Evolutionary conservation across 2,797 vertebrate genomes (phyloP), one percentile per base, ranked within the genome.

Genomic region (Clarias fuscus): DNA sequence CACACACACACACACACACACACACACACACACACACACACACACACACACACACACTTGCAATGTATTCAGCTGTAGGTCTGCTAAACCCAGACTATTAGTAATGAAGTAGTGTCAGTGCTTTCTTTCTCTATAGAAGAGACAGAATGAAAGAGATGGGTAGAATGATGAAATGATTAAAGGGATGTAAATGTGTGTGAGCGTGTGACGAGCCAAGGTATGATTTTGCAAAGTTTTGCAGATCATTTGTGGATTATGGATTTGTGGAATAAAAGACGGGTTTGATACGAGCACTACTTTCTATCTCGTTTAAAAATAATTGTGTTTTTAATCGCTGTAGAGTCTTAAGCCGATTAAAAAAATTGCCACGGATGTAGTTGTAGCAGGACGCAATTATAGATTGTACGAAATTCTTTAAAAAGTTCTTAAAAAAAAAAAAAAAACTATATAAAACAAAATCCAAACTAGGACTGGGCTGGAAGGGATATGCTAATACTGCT

Each of bases 1-100:
- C 81, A 82, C 62, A 67, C n/a, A 33, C 61, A 56, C 81, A 82
- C 62, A 67, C n/a, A 33, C 61, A 56, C 81, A 82, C 62, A 67
- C n/a, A 33, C 61, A 56, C 81, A 82, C 62, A 67, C n/a, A 33
- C 61, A 56, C 81, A 82, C 62, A 67, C n/a, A 33, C 61, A n/a
- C n/a, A n/a, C 33, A 43, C 4, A 40, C 81, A 33, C 33, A 56
- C 81, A 82, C 62, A 67, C n/a, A 33, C 61, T 65, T 17, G 43
- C n/a, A 14, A 22, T 70, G n/a, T 81, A 62, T 59, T 71, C n/a
- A 64, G 77, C 80, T 76, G 62, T 43, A 86, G 27, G 68, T 53
- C 59, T 82, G 78, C 20, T 43, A 48, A 82, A 22, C 58, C n/a
- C 30, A 82, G 30, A 43, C 48, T 73, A 82, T 76, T 82, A 73